These are phyloP conservation scores for Poeciliopsis retropinna DNA, from an alignment of 2,113 vertebrate species.

Conservation along the genomic window DNA sequence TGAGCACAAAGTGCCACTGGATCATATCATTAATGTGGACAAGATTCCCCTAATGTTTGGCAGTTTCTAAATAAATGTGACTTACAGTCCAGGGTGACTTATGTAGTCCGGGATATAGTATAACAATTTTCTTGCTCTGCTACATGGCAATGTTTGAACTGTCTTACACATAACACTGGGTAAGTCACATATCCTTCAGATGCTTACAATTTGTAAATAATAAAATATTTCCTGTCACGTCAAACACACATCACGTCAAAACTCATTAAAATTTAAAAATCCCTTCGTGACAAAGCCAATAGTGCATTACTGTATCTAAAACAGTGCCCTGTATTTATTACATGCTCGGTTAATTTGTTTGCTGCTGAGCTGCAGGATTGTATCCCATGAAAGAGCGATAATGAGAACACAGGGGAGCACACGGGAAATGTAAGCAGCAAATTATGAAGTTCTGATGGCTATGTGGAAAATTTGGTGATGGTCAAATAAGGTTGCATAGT, in stretches of 20 bases:
- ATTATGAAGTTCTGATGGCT: conserved; percentile 47
- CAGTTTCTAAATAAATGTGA: too few species aligned
- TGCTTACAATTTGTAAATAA: background rate
- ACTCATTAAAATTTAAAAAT: background rate
- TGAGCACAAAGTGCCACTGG: too few species aligned
- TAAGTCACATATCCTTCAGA: background rate
- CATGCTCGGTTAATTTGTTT: conserved; percentile 58
- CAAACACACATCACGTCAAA: background rate
- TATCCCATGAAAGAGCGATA: conserved; percentile 63
- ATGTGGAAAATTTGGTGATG: conserved; percentile 36
- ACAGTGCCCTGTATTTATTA: conserved; percentile 44
- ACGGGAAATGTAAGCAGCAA: conserved; percentile 49
- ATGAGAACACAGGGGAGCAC: conserved; percentile 73
- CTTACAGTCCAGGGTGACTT: too few species aligned
- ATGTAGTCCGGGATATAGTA: too few species aligned
- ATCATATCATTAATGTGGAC: too few species aligned
- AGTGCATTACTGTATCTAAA: conserved; percentile 23
- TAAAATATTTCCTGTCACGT: background rate
- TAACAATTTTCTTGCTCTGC: too few species aligned
- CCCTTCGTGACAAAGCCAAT: conserved; percentile 3
- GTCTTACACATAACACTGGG: background rate
- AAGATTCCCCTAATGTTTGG: too few species aligned
- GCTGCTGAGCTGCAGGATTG: conserved; percentile 57
- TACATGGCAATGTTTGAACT: background rate
- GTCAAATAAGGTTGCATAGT: conserved; percentile 37